A percentile compares a stretch with the other conserved stretches of the same genome.
Evolutionary conservation across 1,140 invertebrate species (phyloP).

Genomic region (Cheumatopsyche charites): DNA sequence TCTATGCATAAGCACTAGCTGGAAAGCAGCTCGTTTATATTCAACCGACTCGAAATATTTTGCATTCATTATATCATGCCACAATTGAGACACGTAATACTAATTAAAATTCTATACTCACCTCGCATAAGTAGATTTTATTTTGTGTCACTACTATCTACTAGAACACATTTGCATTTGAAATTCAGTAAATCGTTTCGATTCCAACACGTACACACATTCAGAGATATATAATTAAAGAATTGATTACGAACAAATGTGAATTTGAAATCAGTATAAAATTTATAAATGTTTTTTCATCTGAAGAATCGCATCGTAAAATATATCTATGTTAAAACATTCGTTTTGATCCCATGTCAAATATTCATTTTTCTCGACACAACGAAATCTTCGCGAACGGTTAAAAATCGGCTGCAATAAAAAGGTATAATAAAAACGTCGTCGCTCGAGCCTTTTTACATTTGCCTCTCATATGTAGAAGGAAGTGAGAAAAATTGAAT

Average conservation of each 20-base stretch:
- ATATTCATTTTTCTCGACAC: too few relatives aligned
- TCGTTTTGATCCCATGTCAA: too few relatives aligned
- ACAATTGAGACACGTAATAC: conserved; percentile 24
- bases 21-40: conserved; percentile 35
- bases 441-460: not conserved
- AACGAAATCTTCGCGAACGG: too few relatives aligned
- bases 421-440: too few relatives aligned
- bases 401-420: too few relatives aligned
- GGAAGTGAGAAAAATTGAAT: conserved; percentile 29
- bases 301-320: too few relatives aligned
- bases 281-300: too few relatives aligned
- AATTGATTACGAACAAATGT: too few relatives aligned
- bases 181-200: not conserved
- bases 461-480: not conserved
- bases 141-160: conserved; percentile 14
- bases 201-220: not conserved
- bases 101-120: conserved; percentile 34
- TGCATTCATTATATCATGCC: conserved; percentile 37
- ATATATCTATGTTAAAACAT: too few relatives aligned
- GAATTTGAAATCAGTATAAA: too few relatives aligned
- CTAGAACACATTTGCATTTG: too few relatives aligned
- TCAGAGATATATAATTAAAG: too few relatives aligned
- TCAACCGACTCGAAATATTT: conserved; percentile 33
- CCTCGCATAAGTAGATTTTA: conserved; percentile 27
- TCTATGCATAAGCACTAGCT: not conserved